A percentile compares a stretch with the other conserved stretches of the same genome.
Evolutionary conservation across 2,888 invertebrate genomes (phyloP).

Genomic region (Ephialtes manifestator): DNA sequence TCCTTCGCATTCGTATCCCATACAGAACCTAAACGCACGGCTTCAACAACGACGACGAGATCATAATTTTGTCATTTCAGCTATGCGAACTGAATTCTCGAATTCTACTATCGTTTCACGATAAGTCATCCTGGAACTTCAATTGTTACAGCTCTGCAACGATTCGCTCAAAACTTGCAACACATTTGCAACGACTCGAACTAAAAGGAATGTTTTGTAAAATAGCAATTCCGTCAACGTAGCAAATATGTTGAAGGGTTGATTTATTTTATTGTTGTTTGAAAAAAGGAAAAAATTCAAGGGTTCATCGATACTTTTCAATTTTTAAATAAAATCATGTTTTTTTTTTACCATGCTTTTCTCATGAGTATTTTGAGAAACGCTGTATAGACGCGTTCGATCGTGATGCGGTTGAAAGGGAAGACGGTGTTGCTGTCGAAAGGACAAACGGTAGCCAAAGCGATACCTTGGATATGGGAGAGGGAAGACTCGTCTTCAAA

Average conservation of each 20-base stretch:
- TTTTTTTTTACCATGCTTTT: too few relatives aligned
- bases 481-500: slow-evolving; percentile 67
- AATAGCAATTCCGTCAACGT: too few relatives aligned
- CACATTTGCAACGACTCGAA: background rate
- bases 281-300: too few relatives aligned
- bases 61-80: slow-evolving; percentile 30
- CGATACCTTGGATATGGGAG: slow-evolving; percentile 18
- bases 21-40: background rate
- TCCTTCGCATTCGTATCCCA: slow-evolving; percentile 20
- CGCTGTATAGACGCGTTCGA: background rate
- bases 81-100: background rate
- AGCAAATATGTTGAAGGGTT: too few relatives aligned
- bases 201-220: too few relatives aligned
- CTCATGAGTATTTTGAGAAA: background rate
- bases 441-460: slow-evolving; percentile 46
- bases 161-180: background rate
- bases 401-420: background rate
- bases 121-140: slow-evolving; percentile 5
- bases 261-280: too few relatives aligned
- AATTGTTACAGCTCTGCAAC: background rate
- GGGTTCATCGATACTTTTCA: too few relatives aligned
- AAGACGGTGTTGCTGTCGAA: slow-evolving; percentile 29
- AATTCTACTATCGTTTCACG: slow-evolving; percentile 2
- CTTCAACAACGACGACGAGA: slow-evolving; percentile 3
- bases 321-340: too few relatives aligned